Percentiles rank a stretch among this genome's conserved stretches.
phyloP scores from a whole-genome alignment of 2,797 vertebrate genomes.

The Cheirogaleus major region DNA sequence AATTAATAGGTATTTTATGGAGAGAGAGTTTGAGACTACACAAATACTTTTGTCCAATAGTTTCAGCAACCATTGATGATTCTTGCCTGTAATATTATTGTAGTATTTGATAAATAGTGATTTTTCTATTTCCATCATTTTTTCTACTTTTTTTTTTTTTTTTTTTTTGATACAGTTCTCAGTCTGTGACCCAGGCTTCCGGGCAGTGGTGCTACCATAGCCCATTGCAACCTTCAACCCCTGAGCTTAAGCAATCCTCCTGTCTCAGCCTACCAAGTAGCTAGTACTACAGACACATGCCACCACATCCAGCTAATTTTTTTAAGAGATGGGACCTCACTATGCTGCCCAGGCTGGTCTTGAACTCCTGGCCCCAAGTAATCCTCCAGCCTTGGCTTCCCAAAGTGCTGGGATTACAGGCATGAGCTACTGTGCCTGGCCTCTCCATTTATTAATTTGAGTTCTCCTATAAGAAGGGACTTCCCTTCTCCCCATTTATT shows the following conservation, averaged over 20 bases:
- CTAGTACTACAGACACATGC: background rate
- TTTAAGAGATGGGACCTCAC: background rate
- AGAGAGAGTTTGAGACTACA: background rate
- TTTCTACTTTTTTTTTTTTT: background rate
- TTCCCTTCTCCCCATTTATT: background rate
- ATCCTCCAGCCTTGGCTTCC: background rate
- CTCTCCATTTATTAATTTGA: slow-evolving; percentile 16
- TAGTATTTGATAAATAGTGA: background rate
- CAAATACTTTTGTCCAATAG: background rate
- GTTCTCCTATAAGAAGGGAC: background rate
- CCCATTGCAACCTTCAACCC: background rate
- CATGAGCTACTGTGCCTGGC: background rate
- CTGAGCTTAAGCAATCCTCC: background rate
- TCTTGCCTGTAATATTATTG: background rate
- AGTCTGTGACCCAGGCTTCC: background rate
- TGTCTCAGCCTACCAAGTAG: background rate
- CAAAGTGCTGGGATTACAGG: background rate
- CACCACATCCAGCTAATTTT: background rate
- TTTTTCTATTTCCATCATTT: background rate
- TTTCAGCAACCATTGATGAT: background rate
- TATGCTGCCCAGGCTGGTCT: background rate
- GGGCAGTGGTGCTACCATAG: background rate
- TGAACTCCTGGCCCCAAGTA: background rate
- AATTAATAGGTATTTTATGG: background rate
- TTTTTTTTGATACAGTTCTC: background rate